Evolutionary conservation across 2,113 vertebrate species (phyloP), one percentile per base, ranked within the genome.

Genomic region (Platysternon megacephalum): DNA sequence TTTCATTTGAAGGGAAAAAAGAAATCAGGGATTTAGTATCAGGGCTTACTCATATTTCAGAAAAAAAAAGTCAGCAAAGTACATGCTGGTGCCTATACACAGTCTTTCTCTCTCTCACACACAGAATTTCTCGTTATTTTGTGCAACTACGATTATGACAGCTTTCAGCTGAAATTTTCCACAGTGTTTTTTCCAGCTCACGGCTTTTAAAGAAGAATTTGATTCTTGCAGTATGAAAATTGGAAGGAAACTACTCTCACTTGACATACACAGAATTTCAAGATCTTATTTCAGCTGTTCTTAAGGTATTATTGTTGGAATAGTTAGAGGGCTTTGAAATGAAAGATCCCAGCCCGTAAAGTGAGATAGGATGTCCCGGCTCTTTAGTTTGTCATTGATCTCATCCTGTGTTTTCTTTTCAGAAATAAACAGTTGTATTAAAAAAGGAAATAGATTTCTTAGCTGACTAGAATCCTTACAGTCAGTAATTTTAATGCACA

Each of bases 401-500:
- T 93, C 87, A 93, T 95, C 0, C 28, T 10, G 22, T 74, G 88
- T 91, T 94, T 93, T 88, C 58, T 78, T 79, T 85, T 94, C 95
- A 89, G n/a, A 97, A 97, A 96, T 51, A 94, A 97, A 91, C 90
- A 22, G 78, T 82, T 94, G 94, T 84, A 81, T 90, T 97, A 92
- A 95, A 90, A 58, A 93, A 81, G 72, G 6, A 83, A 95, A 92
- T 87, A 96, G 82, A 88, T 94, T 96, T 97, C 95, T 90, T 92
- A 95, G 85, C 83, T 96, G 94, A 95, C 96, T 95, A 86, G 78
- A 96, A 96, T 94, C 13, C 85, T 93, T 83, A 35, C 80, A 74
- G 79, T 28, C 53, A 93, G 42, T 89, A 95, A 97, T 97, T 97
- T 97, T 97, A 96, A 95, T 85, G 94, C 96, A 95, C 49, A 97